Percentiles rank a stretch among this genome's conserved stretches.
These are phyloP conservation scores for Grantiella picta DNA, from an alignment of 2,113 vertebrate genomes.

Conservation along the genomic window DNA sequence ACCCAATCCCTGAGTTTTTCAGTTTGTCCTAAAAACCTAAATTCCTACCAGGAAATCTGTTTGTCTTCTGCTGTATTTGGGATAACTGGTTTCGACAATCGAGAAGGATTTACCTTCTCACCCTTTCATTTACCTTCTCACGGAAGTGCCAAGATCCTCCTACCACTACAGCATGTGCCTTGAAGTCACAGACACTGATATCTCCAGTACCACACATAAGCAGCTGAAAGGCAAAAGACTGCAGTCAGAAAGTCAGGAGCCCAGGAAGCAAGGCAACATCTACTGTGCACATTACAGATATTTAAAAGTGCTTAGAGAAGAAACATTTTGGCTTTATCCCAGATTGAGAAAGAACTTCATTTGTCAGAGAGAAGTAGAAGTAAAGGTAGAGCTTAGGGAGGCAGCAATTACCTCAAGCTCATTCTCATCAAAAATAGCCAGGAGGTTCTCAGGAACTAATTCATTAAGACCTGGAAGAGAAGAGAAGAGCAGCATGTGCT, in stretches of 20 bases:
- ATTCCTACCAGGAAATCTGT: neutral
- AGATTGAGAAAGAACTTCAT: neutral
- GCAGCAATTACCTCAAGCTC: conserved; percentile 88
- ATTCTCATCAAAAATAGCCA: conserved; percentile 99
- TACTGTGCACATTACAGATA: neutral
- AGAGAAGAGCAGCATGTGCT: neutral
- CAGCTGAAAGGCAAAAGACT: conserved; percentile 75
- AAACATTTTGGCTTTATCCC: neutral
- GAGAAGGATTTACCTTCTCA: too few species aligned
- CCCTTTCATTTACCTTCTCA: conserved; percentile 83
- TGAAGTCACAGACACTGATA: conserved; percentile 97
- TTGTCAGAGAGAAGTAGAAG: neutral
- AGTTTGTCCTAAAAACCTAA: neutral
- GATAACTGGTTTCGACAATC: neutral
- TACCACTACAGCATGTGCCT: conserved; percentile 93
- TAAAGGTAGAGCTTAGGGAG: neutral
- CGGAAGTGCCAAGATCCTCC: conserved; percentile 98
- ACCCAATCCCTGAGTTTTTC: neutral
- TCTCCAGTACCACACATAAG: conserved; percentile 98
- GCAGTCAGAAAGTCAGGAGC: conserved; percentile 5
- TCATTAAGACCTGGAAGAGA: conserved; percentile 90
- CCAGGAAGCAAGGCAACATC: neutral
- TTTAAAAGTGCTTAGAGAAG: neutral
- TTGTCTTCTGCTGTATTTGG: neutral
- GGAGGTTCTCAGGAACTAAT: conserved; percentile 94